A percentile compares a stretch with the other conserved stretches of the same genome.
phyloP scores from a whole-genome alignment of 2,888 invertebrate species.

The Archaeoteleia sp. region DNA sequence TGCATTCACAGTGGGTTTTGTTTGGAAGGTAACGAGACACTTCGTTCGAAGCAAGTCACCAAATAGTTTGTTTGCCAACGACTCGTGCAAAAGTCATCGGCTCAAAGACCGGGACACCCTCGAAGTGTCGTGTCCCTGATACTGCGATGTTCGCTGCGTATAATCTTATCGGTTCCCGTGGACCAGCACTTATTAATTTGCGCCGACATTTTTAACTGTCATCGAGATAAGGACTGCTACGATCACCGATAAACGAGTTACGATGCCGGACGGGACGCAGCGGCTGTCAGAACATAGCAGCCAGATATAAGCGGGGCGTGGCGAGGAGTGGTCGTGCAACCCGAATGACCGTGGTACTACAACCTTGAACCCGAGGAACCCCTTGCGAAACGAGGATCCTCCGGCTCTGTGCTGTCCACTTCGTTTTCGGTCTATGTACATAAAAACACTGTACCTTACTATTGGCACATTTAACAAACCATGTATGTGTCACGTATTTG shows the following conservation, averaged over 20 bases:
- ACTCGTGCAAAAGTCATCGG: slow-evolving; percentile 18
- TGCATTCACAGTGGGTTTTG: no score
- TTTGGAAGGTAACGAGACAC: no score
- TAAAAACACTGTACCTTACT: no score
- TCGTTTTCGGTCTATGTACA: slow-evolving; percentile 1
- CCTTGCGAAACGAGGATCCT: slow-evolving; percentile 16
- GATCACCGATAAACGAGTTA: slow-evolving; percentile 58
- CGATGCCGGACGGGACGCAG: slow-evolving; percentile 30
- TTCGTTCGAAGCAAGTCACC: slow-evolving; percentile 13
- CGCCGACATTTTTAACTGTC: slow-evolving; percentile 53
- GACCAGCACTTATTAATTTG: slow-evolving; percentile 56
- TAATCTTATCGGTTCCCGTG: slow-evolving; percentile 45
- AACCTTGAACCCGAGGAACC: slow-evolving; percentile 54
- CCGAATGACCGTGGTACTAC: slow-evolving; percentile 49
- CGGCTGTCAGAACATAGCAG: slow-evolving; percentile 49
- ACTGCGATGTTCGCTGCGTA: slow-evolving; percentile 25
- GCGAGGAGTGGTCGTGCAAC: slow-evolving; percentile 56
- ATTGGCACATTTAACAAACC: no score
- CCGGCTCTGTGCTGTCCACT: slow-evolving; percentile 1
- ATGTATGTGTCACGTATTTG: no score
- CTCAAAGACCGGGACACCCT: slow-evolving; percentile 34
- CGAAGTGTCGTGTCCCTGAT: slow-evolving; percentile 32
- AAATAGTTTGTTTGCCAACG: slow-evolving; percentile 39
- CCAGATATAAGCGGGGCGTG: slow-evolving; percentile 57
- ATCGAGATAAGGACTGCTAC: slow-evolving; percentile 52